Evolutionary conservation across 1,140 invertebrate genomes (phyloP).

Genomic region (Pogonomyrmex barbatus): DNA sequence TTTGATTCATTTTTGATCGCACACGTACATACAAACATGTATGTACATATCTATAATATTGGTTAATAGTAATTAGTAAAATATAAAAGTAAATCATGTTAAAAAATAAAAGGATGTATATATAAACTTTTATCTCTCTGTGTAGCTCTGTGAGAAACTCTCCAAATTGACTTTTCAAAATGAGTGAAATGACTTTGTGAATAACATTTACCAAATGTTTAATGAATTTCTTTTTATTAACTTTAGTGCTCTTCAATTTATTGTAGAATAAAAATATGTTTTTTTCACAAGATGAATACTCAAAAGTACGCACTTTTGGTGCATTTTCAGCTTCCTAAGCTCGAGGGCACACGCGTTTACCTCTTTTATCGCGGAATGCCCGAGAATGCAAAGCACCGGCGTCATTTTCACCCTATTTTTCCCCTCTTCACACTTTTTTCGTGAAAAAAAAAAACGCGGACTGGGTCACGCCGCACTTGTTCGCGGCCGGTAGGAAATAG

Average conservation of each 20-base stretch:
- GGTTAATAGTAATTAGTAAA: not conserved
- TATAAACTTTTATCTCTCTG: not conserved
- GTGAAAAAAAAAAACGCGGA: constrained; percentile 45
- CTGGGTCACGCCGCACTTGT: constrained; percentile 53
- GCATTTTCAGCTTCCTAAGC: constrained; percentile 60
- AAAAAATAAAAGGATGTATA: not conserved
- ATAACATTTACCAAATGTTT: constrained; percentile 10
- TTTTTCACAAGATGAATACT: not conserved
- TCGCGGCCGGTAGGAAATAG: constrained; percentile 52
- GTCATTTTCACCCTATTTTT: constrained; percentile 69
- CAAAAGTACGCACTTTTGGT: not conserved
- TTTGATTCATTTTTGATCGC: not conserved
- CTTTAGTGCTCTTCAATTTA: not conserved
- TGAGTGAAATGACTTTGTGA: not conserved
- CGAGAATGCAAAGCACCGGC: constrained; percentile 74
- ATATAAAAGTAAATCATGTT: not conserved
- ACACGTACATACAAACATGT: not conserved
- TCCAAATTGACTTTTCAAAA: not conserved
- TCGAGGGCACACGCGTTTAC: constrained; percentile 73
- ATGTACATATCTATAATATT: not conserved
- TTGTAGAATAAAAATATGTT: not conserved
- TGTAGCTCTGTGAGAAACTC: not conserved
- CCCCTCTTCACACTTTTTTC: constrained; percentile 53
- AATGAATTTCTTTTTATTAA: not conserved
- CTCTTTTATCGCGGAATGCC: constrained; percentile 74